Percentiles rank a stretch among this genome's conserved stretches.
phyloP scores from a whole-genome alignment of 2,888 invertebrate genomes.

The Scaptomyza cyrtandrae region DNA sequence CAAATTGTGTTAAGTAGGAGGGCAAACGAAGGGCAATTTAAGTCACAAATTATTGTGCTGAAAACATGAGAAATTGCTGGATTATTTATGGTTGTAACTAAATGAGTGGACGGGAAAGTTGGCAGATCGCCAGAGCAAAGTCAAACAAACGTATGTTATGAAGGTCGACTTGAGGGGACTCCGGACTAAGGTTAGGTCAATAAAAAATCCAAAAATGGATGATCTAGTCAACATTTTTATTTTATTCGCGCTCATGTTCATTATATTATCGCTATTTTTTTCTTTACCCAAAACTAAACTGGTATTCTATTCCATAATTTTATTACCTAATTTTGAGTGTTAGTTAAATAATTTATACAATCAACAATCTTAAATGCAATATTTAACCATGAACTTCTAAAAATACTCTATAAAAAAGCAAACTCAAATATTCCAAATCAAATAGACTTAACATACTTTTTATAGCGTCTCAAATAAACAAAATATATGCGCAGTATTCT shows the following conservation, averaged over 20 bases:
- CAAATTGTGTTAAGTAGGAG: slow-evolving; percentile 47
- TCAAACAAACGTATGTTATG: background rate
- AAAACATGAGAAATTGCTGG: slow-evolving; percentile 48
- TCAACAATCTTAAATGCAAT: background rate
- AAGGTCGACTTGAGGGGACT: background rate
- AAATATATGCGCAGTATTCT: slow-evolving; percentile 28
- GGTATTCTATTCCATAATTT: background rate
- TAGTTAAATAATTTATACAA: background rate
- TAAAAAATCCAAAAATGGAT: no score
- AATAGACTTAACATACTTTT: slow-evolving; percentile 22
- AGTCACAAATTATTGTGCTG: slow-evolving; percentile 47
- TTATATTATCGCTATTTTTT: background rate
- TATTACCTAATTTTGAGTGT: background rate
- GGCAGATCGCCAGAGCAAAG: background rate
- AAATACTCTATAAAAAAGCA: background rate
- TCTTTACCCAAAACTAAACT: background rate
- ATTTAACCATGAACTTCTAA: slow-evolving; percentile 7
- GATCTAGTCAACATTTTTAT: background rate
- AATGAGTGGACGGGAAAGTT: slow-evolving; percentile 26
- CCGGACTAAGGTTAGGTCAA: no score
- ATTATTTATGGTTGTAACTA: slow-evolving; percentile 4
- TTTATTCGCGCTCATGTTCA: no score
- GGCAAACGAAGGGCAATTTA: slow-evolving; percentile 43
- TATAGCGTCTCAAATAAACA: slow-evolving; percentile 19
- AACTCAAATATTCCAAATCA: slow-evolving; percentile 32